phyloP scores from a whole-genome alignment of 2,113 vertebrate species.

The Thinocorus orbignyianus region DNA sequence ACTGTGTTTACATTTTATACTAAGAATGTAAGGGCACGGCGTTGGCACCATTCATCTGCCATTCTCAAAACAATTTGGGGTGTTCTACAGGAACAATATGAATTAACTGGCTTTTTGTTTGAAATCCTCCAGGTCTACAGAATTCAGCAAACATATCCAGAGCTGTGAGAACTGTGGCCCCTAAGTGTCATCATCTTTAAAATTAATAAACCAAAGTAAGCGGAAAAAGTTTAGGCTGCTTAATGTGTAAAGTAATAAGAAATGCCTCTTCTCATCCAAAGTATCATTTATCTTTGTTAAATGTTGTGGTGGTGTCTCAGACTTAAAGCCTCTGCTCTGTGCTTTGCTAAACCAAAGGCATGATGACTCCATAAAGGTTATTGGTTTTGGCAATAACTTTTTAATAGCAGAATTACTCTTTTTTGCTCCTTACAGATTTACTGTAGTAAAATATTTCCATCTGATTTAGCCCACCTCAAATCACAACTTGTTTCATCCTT shows the following conservation, averaged over 20 bases:
- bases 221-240: background rate
- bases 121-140: background rate
- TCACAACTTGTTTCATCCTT: constrained; percentile 13
- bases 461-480: constrained; percentile 1
- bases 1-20: background rate
- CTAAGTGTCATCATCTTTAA: constrained; percentile 10
- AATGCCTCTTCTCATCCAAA: background rate
- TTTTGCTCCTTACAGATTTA: background rate
- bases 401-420: constrained; percentile 36
- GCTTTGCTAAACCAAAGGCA: constrained; percentile 19
- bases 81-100: background rate
- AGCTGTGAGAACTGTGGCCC: background rate
- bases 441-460: background rate
- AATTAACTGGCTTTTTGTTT: background rate
- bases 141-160: background rate
- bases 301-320: background rate
- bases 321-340: background rate
- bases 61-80: background rate
- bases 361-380: constrained; percentile 39
- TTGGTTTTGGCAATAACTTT: constrained; percentile 28
- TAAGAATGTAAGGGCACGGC: background rate
- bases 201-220: constrained; percentile 53
- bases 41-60: background rate
- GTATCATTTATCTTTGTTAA: constrained; percentile 56
- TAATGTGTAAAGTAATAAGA: constrained; percentile 18